A percentile compares a stretch with the other conserved stretches of the same genome.
These are phyloP conservation scores for Meda fulgida DNA, from an alignment of 2,797 vertebrate species.

Conservation along the genomic window DNA sequence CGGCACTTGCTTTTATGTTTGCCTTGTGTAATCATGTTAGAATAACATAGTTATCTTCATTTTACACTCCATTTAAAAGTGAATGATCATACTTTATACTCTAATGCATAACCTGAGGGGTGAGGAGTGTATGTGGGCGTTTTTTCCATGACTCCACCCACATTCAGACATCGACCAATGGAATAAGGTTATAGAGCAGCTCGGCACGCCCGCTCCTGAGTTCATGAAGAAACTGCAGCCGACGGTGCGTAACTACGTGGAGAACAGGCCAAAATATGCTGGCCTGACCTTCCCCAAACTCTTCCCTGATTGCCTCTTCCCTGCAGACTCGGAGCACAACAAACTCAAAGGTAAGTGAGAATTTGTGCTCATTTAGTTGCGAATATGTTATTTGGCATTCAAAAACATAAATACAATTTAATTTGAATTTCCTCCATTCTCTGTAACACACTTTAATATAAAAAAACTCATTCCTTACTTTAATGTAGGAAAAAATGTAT, in stretches of 20 bases:
- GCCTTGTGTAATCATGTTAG: conserved; percentile 21
- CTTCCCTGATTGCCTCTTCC: conserved; percentile 98
- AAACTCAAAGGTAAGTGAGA: conserved; percentile 94
- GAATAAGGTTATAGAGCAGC: conserved; percentile 99
- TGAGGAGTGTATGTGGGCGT: background rate
- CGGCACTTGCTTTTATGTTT: conserved; percentile 21
- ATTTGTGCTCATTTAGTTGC: conserved; percentile 40
- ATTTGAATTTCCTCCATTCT: background rate
- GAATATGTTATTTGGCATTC: background rate
- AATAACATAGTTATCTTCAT: conserved; percentile 12
- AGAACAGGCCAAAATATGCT: conserved; percentile 97
- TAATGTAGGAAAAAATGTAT: no score
- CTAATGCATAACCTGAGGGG: background rate
- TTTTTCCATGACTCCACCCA: conserved; percentile 81
- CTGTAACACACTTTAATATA: background rate
- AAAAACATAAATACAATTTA: background rate
- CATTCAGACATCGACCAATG: conserved; percentile 97
- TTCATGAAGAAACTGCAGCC: conserved; percentile 99
- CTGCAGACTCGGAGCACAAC: conserved; percentile 99
- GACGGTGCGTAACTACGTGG: conserved; percentile 97
- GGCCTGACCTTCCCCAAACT: conserved; percentile 98
- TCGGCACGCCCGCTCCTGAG: conserved; percentile 94
- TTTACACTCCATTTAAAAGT: background rate
- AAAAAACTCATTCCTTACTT: background rate
- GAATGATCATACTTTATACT: background rate